Conservation (phyloP, 2,113 vertebrate genomes). For the Hirundichthys speculiger region DNA sequence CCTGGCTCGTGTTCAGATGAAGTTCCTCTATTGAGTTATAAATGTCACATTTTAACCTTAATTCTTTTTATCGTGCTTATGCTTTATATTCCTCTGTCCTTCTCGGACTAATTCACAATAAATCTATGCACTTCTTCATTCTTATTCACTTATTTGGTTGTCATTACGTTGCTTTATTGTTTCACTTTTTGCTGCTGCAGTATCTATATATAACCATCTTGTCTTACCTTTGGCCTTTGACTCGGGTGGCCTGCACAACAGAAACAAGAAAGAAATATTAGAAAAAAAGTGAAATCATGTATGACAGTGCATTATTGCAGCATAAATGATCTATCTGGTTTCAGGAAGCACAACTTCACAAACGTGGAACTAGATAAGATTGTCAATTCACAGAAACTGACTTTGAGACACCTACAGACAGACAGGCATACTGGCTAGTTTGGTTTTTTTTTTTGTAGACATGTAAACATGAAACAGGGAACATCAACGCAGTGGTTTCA, state of each 20-base stretch:
- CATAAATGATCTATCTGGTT: too few species aligned
- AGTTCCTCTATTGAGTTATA: too few species aligned
- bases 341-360: neutral
- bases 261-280: constrained; percentile 10
- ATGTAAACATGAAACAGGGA: neutral
- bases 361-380: neutral
- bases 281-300: neutral
- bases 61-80: too few species aligned
- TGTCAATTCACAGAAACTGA: neutral
- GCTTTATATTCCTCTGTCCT: too few species aligned
- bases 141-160: too few species aligned
- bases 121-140: neutral
- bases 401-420: neutral
- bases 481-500: too few species aligned
- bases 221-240: constrained; percentile 72
- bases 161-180: too few species aligned
- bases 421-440: neutral
- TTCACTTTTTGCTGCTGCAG: neutral
- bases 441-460: neutral
- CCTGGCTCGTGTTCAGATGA: neutral
- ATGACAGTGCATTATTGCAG: too few species aligned
- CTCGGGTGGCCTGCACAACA: constrained; percentile 69
- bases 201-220: neutral
- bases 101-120: neutral
- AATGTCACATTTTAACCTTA: too few species aligned